A percentile compares a stretch with the other conserved stretches of the same genome.
These are phyloP conservation scores for Eurystomus gularis DNA, from an alignment of 2,113 vertebrate genomes.

Conservation along the genomic window DNA sequence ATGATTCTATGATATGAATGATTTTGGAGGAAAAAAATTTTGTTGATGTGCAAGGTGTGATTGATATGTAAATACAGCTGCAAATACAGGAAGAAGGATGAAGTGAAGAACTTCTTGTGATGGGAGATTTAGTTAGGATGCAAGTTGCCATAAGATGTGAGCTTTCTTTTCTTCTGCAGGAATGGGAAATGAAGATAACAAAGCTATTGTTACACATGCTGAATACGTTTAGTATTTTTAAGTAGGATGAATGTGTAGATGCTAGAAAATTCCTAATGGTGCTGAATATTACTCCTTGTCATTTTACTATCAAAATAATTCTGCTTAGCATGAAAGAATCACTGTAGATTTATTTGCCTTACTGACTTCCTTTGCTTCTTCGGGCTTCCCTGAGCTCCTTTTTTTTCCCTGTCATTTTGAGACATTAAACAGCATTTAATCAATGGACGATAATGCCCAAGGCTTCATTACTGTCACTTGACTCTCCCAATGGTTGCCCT, in stretches of 20 bases:
- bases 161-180: neutral
- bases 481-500: neutral
- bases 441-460: neutral
- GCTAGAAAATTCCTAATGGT: neutral
- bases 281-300: neutral
- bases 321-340: neutral
- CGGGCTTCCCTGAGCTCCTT: neutral
- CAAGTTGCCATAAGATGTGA: neutral
- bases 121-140: neutral
- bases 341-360: conserved; percentile 5
- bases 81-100: neutral
- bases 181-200: neutral
- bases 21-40: neutral
- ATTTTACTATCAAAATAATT: neutral
- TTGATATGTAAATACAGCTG: neutral
- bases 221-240: conserved; percentile 37
- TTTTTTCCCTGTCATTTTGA: neutral
- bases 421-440: neutral
- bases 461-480: neutral
- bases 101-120: neutral
- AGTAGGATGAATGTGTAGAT: neutral
- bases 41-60: neutral
- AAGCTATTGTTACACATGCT: neutral
- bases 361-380: neutral
- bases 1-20: too few species aligned